Evolutionary conservation across 2,888 invertebrate genomes (phyloP).

Genomic region (Clostera curtula): DNA sequence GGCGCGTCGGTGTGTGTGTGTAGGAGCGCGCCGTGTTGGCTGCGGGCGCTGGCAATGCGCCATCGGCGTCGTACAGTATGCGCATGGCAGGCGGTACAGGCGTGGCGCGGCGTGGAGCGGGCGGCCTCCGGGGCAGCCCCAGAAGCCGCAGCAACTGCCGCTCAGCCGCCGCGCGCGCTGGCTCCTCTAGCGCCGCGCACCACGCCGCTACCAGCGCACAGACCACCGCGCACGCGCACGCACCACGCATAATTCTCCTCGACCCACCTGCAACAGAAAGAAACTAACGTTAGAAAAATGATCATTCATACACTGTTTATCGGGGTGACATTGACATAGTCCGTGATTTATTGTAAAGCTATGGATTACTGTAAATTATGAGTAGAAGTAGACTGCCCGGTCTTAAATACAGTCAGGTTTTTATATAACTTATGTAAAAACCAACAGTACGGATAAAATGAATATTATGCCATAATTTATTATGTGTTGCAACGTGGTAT

Average conservation of each 20-base stretch:
- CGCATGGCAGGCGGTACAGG: constrained; percentile 87
- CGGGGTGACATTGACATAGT: no score
- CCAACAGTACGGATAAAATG: no score
- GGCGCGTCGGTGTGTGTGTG: constrained; percentile 80
- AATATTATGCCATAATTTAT: no score
- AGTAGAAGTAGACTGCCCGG: no score
- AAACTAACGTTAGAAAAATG: constrained; percentile 10
- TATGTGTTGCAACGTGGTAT: no score
- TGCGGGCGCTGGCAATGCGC: constrained; percentile 79
- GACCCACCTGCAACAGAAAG: constrained; percentile 59
- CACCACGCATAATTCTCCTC: constrained; percentile 73
- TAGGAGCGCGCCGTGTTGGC: constrained; percentile 92
- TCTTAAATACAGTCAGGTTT: no score
- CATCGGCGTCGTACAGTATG: constrained; percentile 82
- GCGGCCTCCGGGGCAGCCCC: constrained; percentile 75
- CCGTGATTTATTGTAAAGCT: no score
- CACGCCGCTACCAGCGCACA: constrained; percentile 71
- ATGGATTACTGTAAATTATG: no score
- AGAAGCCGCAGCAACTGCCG: constrained; percentile 62
- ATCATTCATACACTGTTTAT: constrained; percentile 1
- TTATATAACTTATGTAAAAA: no score
- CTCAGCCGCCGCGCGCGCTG: constrained; percentile 61
- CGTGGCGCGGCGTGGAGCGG: constrained; percentile 59
- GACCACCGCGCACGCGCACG: constrained; percentile 71
- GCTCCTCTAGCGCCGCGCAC: constrained; percentile 62